Conservation (phyloP, 2,797 vertebrate species). For the Atherinosoma microstoma region DNA sequence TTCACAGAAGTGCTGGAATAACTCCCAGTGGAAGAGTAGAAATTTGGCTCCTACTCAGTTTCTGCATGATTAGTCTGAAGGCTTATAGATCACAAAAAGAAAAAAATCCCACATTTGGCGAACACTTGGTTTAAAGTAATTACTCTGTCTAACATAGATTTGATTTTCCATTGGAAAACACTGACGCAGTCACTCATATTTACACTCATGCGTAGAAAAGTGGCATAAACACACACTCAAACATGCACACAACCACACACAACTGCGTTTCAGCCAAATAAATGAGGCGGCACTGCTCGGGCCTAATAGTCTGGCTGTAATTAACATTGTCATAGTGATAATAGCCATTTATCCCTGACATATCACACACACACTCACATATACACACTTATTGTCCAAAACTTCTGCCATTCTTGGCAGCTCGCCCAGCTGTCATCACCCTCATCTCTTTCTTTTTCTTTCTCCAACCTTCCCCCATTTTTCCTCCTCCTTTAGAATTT, state of each 20-base stretch:
- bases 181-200: constrained; percentile 6
- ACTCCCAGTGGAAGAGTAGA: constrained; percentile 39
- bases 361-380: constrained; percentile 51
- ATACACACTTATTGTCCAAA: constrained; percentile 39
- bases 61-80: constrained; percentile 56
- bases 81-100: constrained; percentile 57
- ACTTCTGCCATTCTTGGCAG: constrained; percentile 68
- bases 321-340: constrained; percentile 93
- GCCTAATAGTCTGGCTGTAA: constrained; percentile 90
- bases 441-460: constrained; percentile 51
- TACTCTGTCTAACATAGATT: constrained; percentile 64
- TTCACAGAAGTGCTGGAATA: constrained; percentile 45
- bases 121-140: constrained; percentile 51
- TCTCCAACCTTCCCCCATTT: constrained; percentile 5
- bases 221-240: constrained; percentile 29
- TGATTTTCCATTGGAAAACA: constrained; percentile 46
- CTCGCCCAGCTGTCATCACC: constrained; percentile 64
- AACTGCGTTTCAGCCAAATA: constrained; percentile 61
- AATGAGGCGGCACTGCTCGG: constrained; percentile 72
- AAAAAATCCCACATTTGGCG: constrained; percentile 47
- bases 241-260: constrained; percentile 44
- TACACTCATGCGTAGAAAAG: constrained; percentile 19
- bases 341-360: constrained; percentile 88
- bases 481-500: constrained; percentile 37
- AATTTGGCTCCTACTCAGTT: constrained; percentile 40